A percentile compares a stretch with the other conserved stretches of the same genome.
Conservation (phyloP, 2,113 vertebrate species). For the Ammodytes dubius region DNA sequence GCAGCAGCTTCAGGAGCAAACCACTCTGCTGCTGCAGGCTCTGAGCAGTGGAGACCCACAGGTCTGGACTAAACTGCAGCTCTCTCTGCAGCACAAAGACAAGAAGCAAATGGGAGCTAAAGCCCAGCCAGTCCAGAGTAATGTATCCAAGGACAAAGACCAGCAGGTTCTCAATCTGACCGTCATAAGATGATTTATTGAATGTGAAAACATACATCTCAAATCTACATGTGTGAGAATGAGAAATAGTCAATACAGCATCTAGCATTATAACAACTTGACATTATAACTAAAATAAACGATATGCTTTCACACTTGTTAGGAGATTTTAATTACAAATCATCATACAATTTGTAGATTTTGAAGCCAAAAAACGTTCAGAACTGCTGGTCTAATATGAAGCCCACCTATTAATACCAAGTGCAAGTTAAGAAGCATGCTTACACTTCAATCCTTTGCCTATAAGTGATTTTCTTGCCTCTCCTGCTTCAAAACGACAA, state of each 20-base stretch:
- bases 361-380: slow-evolving; percentile 4
- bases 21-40: slow-evolving; percentile 89
- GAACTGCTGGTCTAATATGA: slow-evolving; percentile 46
- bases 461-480: slow-evolving; percentile 58
- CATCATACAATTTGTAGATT: neutral
- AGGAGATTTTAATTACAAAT: neutral
- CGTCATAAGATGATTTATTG: slow-evolving; percentile 11
- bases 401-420: slow-evolving; percentile 26
- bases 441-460: slow-evolving; percentile 62
- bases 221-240: neutral
- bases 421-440: slow-evolving; percentile 46
- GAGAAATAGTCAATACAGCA: neutral
- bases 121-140: slow-evolving; percentile 39
- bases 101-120: slow-evolving; percentile 57
- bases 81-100: slow-evolving; percentile 80
- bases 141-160: slow-evolving; percentile 16
- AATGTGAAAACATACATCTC: slow-evolving; percentile 20
- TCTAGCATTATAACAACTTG: neutral
- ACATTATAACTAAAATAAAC: neutral
- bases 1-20: slow-evolving; percentile 90
- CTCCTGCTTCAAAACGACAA: slow-evolving; percentile 54
- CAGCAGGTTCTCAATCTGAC: slow-evolving; percentile 26
- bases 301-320: neutral
- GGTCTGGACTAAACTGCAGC: slow-evolving; percentile 90
- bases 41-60: slow-evolving; percentile 88